phyloP scores from a whole-genome alignment of 1,140 invertebrate species.

The Fopius arisanus region DNA sequence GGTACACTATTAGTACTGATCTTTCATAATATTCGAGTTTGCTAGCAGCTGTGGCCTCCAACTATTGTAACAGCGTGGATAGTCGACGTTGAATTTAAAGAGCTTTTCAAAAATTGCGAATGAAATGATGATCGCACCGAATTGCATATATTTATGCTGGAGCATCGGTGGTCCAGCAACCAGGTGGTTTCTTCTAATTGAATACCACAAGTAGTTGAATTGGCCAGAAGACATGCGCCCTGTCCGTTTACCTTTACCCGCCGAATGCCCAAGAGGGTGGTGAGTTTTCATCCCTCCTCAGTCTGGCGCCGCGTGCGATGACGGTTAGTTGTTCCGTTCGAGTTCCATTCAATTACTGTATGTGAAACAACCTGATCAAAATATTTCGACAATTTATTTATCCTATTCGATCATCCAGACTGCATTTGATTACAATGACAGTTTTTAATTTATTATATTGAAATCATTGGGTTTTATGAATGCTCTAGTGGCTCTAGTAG shows the following conservation, averaged over 20 bases:
- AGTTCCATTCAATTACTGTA: background rate
- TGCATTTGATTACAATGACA: no score
- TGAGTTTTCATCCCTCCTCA: constrained; percentile 51
- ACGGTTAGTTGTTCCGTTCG: constrained; percentile 39
- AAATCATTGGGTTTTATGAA: background rate
- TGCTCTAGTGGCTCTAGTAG: background rate
- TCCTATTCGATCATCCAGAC: no score
- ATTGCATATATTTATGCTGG: no score
- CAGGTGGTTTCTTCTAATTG: background rate
- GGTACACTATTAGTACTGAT: background rate
- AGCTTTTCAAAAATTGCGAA: no score
- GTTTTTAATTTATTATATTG: no score
- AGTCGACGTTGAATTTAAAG: no score
- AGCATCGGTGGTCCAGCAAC: no score
- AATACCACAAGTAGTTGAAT: background rate
- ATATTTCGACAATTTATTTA: background rate
- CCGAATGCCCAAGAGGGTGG: constrained; percentile 45
- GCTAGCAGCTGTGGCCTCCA: no score
- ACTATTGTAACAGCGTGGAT: no score
- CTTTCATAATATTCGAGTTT: no score
- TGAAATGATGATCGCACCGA: no score
- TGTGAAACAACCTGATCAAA: background rate
- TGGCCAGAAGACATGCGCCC: constrained; percentile 40
- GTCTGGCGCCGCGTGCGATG: constrained; percentile 60
- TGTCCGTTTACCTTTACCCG: constrained; percentile 35